phyloP scores from a whole-genome alignment of 2,113 vertebrate species.

The Copsychus sechellarum region DNA sequence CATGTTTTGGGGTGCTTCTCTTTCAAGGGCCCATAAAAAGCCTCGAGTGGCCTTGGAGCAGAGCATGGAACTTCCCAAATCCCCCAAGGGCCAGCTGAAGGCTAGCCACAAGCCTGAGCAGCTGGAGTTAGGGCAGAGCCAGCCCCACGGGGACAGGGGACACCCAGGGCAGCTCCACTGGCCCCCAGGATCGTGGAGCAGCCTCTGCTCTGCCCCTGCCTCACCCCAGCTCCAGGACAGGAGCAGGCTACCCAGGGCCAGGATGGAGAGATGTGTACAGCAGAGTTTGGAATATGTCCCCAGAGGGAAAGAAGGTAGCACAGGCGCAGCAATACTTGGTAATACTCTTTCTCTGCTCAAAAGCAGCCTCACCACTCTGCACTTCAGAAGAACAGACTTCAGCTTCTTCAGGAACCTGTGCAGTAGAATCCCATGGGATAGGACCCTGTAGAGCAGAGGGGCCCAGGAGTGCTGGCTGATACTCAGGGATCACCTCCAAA shows the following conservation, averaged over 20 bases:
- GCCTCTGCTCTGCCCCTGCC: background rate
- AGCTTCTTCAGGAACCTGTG: too few relatives aligned
- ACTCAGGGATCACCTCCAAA: background rate
- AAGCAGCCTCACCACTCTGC: background rate
- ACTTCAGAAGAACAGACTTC: background rate
- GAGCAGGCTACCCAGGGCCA: background rate
- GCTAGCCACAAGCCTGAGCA: background rate
- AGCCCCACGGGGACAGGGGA: background rate
- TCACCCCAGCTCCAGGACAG: background rate
- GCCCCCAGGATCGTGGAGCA: background rate
- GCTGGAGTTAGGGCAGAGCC: background rate
- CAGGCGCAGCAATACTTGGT: background rate
- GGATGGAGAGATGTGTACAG: accelerated
- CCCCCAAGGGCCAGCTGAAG: background rate
- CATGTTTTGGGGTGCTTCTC: accelerated
- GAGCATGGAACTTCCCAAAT: background rate
- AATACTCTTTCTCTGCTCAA: too few relatives aligned
- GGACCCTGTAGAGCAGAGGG: background rate
- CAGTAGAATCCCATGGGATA: background rate
- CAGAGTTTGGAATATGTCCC: background rate
- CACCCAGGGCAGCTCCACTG: accelerated
- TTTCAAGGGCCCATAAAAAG: background rate
- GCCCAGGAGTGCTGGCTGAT: background rate
- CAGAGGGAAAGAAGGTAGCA: too few relatives aligned
- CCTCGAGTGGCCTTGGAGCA: background rate